These are phyloP conservation scores for Leucoraja erinaceus DNA, from an alignment of 2,113 vertebrate genomes.

Conservation along the genomic window DNA sequence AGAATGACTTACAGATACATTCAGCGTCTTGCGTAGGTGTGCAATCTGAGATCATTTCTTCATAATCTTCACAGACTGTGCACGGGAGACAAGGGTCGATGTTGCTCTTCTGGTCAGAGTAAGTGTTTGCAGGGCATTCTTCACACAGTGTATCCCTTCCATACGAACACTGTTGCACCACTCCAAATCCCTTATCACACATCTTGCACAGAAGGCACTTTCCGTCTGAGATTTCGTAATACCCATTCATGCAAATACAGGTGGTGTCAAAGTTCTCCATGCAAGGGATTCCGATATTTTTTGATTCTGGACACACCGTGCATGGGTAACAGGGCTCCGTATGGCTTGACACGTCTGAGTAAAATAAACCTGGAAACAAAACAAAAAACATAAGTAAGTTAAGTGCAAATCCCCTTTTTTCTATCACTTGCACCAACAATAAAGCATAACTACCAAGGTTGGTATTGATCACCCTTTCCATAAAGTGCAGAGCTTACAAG, in stretches of 20 bases:
- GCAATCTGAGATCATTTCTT: conserved; percentile 65
- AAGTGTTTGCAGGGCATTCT: conserved; percentile 75
- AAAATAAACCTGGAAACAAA: conserved; percentile 71
- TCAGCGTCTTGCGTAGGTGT: conserved; percentile 60
- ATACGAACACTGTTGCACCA: conserved; percentile 65
- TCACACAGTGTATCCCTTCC: conserved; percentile 79
- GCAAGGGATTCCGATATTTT: conserved; percentile 82
- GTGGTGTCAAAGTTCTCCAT: conserved; percentile 87
- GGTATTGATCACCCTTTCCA: background rate
- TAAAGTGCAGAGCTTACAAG: background rate
- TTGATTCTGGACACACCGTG: conserved; percentile 74
- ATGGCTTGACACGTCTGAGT: conserved; percentile 77
- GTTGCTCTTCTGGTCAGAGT: conserved; percentile 80
- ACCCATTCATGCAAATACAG: conserved; percentile 80
- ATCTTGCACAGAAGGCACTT: conserved; percentile 69
- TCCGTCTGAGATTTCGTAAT: conserved; percentile 54
- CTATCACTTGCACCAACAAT: background rate
- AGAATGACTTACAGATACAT: conserved; percentile 69
- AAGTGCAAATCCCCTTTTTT: background rate
- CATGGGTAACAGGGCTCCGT: conserved; percentile 72
- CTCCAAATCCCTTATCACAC: conserved; percentile 73
- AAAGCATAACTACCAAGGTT: background rate
- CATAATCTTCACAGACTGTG: conserved; percentile 78
- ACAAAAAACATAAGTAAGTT: background rate
- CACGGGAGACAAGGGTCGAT: conserved; percentile 93